Conservation (phyloP, 2,797 vertebrate genomes). For the Carcharodon carcharias region DNA sequence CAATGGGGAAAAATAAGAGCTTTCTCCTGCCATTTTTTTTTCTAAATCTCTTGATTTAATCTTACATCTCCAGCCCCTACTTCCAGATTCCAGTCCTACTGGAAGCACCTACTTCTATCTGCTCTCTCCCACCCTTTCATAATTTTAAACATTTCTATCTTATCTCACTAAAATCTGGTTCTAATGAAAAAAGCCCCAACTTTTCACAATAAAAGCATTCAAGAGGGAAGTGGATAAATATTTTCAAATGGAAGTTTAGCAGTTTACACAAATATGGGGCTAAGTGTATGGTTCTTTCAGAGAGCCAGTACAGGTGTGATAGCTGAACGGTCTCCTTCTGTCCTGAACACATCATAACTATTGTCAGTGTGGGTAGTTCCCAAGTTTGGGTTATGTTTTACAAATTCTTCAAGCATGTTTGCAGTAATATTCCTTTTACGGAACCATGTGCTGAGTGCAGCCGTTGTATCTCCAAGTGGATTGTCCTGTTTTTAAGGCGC, state of each 20-base stretch:
- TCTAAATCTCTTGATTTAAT: background rate
- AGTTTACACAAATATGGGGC: no score
- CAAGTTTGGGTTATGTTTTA: background rate
- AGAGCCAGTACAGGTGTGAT: background rate
- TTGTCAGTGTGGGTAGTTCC: no score
- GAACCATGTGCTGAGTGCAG: background rate
- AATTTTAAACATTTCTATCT: background rate
- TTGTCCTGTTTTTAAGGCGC: background rate
- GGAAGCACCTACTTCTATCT: background rate
- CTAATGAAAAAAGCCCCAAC: background rate
- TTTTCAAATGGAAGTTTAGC: no score
- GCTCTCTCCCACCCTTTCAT: background rate
- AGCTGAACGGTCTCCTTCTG: background rate
- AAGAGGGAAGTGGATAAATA: background rate
- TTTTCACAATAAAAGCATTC: background rate
- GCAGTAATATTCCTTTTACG: background rate
- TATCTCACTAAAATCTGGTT: background rate
- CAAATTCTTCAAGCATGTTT: background rate
- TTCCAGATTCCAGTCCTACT: background rate
- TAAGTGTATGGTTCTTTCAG: no score
- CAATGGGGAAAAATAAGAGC: no score
- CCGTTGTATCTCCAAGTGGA: background rate
- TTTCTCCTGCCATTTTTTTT: background rate
- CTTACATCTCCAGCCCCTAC: no score
- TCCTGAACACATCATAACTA: background rate